These are phyloP conservation scores for Castor canadensis DNA, from an alignment of 2,113 vertebrate species.

Conservation along the genomic window DNA sequence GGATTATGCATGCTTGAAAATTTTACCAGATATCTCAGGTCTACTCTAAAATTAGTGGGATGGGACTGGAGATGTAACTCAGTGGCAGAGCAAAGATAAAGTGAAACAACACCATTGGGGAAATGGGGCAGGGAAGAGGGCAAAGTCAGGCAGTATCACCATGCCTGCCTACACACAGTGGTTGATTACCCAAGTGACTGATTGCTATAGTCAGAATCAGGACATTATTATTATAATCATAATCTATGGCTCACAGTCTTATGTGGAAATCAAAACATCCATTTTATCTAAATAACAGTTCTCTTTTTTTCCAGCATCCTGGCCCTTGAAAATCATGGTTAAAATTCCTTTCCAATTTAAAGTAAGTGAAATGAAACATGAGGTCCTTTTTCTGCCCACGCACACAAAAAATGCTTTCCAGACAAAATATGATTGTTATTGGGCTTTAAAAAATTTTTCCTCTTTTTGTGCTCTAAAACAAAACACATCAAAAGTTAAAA, in stretches of 20 bases:
- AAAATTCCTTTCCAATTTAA: slow-evolving; percentile 79
- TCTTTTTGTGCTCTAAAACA: slow-evolving; percentile 53
- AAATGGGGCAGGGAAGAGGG: no score
- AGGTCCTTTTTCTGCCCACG: slow-evolving; percentile 72
- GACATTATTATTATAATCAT: slow-evolving; percentile 52
- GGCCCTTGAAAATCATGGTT: slow-evolving; percentile 76
- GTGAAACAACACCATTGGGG: neutral
- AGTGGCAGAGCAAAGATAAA: neutral
- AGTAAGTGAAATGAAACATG: slow-evolving; percentile 80
- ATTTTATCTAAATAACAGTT: slow-evolving; percentile 75
- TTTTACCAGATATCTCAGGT: neutral
- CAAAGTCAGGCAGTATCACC: neutral
- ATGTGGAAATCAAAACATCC: slow-evolving; percentile 67
- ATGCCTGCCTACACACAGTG: neutral
- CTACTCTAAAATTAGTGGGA: neutral
- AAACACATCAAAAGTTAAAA: slow-evolving; percentile 58
- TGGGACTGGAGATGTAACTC: neutral
- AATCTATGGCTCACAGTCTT: slow-evolving; percentile 37
- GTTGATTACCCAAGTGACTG: neutral
- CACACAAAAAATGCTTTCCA: slow-evolving; percentile 53
- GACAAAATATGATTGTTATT: slow-evolving; percentile 67
- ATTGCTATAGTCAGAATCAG: neutral
- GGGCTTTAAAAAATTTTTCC: neutral
- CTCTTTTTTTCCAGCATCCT: slow-evolving; percentile 38
- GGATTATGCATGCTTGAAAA: neutral